Evolutionary conservation across 1,140 invertebrate species (phyloP).

Genomic region (Drosophila lowei): DNA sequence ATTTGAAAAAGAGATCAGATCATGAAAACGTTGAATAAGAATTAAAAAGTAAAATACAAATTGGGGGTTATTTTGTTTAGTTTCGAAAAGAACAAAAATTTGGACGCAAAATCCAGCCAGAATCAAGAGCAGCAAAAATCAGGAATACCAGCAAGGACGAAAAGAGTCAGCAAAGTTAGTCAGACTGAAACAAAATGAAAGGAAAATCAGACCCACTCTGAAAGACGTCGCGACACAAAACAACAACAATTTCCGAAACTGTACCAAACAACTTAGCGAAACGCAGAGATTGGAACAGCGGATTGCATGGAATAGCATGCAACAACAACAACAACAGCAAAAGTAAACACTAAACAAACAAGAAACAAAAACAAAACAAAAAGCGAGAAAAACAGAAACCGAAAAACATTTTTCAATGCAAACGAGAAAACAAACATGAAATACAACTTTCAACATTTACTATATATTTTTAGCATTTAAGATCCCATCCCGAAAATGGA

Average conservation of each 20-base stretch:
- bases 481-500: conserved; percentile 31
- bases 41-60: conserved; percentile 39
- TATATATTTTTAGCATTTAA: conserved; percentile 62
- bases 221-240: conserved; percentile 29
- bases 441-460: conserved; percentile 47
- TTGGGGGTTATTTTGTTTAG: conserved; percentile 63
- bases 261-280: no score
- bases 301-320: conserved; percentile 24
- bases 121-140: conserved; percentile 39
- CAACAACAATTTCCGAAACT: conserved; percentile 7
- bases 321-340: conserved; percentile 9
- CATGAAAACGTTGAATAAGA: not conserved
- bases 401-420: conserved; percentile 29
- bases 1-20: not conserved
- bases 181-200: conserved; percentile 15
- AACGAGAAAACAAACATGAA: conserved; percentile 38
- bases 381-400: conserved; percentile 17
- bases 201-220: conserved; percentile 36
- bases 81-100: conserved; percentile 51
- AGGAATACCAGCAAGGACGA: no score
- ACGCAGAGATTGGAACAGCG: conserved; percentile 6
- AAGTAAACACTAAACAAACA: conserved; percentile 14
- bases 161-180: conserved; percentile 5
- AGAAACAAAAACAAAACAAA: conserved; percentile 20
- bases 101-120: conserved; percentile 67